A percentile compares a stretch with the other conserved stretches of the same genome.
Conservation (phyloP, 2,797 vertebrate species). For the Lutjanus argentimaculatus region DNA sequence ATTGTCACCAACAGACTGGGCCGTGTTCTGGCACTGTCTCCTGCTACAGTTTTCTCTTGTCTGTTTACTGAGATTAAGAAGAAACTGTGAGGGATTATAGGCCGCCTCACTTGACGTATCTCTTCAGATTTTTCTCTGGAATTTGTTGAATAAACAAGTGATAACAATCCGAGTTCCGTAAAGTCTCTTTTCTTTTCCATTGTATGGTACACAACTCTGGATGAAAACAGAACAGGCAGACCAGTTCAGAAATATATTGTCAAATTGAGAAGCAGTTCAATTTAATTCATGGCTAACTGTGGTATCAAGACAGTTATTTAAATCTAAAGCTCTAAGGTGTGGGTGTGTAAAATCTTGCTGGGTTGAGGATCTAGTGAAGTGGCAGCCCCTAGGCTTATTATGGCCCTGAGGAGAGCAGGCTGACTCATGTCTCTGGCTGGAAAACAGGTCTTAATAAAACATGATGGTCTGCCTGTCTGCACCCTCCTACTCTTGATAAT, state of each 20-base stretch:
- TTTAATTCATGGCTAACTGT: slow-evolving; percentile 1
- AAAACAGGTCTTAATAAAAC: slow-evolving; percentile 81
- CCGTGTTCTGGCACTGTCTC: slow-evolving; percentile 63
- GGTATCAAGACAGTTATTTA: slow-evolving; percentile 34
- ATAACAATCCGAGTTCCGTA: not conserved
- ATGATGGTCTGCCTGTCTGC: slow-evolving; percentile 72
- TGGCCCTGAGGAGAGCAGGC: slow-evolving; percentile 61
- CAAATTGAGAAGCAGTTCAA: slow-evolving; percentile 1
- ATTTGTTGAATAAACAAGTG: slow-evolving; percentile 38
- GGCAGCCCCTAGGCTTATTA: slow-evolving; percentile 72
- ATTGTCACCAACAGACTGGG: slow-evolving; percentile 72
- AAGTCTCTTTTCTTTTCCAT: not conserved
- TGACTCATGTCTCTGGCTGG: slow-evolving; percentile 77
- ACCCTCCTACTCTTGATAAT: slow-evolving; percentile 57
- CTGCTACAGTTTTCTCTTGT: slow-evolving; percentile 59
- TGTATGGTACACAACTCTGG: not conserved
- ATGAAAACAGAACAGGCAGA: not conserved
- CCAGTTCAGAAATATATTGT: slow-evolving; percentile 33
- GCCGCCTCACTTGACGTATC: slow-evolving; percentile 47
- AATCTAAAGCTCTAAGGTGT: slow-evolving; percentile 64
- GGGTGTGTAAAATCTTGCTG: slow-evolving; percentile 42
- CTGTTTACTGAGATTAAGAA: slow-evolving; percentile 72
- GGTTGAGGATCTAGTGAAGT: slow-evolving; percentile 49
- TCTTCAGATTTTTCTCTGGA: slow-evolving; percentile 28
- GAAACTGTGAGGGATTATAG: slow-evolving; percentile 66